These are phyloP conservation scores for Ovis canadensis DNA, from an alignment of 2,113 vertebrate genomes.

Conservation along the genomic window DNA sequence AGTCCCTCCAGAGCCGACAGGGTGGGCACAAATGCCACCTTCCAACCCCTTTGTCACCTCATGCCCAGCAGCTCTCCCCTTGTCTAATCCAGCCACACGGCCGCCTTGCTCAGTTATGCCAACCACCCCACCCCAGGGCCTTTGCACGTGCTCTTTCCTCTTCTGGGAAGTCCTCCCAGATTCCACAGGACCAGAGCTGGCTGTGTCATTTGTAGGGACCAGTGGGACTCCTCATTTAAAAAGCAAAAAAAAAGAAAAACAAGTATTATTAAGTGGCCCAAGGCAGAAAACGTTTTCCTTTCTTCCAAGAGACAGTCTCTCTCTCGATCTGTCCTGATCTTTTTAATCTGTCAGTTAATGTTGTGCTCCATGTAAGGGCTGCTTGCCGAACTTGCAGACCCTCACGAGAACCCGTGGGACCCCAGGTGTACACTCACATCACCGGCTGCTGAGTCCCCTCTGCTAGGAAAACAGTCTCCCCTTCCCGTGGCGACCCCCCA, in stretches of 20 bases:
- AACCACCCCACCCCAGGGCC: neutral
- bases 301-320: neutral
- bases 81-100: neutral
- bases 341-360: neutral
- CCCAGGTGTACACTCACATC: rapidly evolving
- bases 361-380: neutral
- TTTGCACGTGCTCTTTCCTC: neutral
- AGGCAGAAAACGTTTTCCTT: neutral
- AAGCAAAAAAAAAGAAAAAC: neutral
- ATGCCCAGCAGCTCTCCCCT: neutral
- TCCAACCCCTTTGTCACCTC: neutral
- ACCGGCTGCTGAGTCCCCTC: neutral
- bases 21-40: neutral
- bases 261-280: neutral
- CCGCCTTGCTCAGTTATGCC: neutral
- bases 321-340: neutral
- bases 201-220: neutral
- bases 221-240: neutral
- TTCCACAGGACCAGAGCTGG: neutral
- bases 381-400: neutral
- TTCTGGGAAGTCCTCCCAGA: neutral
- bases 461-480: neutral
- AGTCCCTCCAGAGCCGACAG: neutral
- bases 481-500: neutral
- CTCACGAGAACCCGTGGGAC: neutral